phyloP scores from a whole-genome alignment of 2,797 vertebrate genomes.

The Esox lucius region DNA sequence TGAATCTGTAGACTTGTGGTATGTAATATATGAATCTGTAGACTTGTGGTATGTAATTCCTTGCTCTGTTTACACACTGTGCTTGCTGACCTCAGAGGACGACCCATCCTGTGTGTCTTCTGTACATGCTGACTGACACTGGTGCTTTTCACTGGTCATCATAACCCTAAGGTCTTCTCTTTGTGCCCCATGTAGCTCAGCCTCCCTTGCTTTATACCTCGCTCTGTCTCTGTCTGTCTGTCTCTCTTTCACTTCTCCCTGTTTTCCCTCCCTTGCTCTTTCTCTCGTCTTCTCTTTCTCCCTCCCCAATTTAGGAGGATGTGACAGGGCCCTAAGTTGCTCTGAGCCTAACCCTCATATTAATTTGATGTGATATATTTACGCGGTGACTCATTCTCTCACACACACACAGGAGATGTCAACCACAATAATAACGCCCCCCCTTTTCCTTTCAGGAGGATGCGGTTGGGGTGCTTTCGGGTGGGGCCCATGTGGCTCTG shows the following conservation, averaged over 20 bases:
- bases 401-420: not conserved
- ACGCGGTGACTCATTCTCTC: slow-evolving; percentile 43
- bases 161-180: not conserved
- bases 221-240: not conserved
- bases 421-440: not conserved
- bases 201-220: not conserved
- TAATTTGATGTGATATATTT: slow-evolving; percentile 20
- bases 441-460: slow-evolving; percentile 64
- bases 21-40: not conserved
- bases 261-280: not conserved
- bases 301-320: not conserved
- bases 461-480: slow-evolving; percentile 72
- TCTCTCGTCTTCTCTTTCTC: not conserved
- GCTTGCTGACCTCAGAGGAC: not conserved
- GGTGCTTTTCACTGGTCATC: not conserved
- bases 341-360: not conserved
- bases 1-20: not conserved
- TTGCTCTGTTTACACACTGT: not conserved
- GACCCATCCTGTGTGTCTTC: too few species aligned
- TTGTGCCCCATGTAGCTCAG: not conserved
- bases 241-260: not conserved
- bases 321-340: not conserved
- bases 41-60: not conserved
- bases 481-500: slow-evolving; percentile 76
- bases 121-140: not conserved